Evolutionary conservation across 2,797 vertebrate species (phyloP), one percentile per base, ranked within the genome.

Genomic region (Hafferia zeledoni): DNA sequence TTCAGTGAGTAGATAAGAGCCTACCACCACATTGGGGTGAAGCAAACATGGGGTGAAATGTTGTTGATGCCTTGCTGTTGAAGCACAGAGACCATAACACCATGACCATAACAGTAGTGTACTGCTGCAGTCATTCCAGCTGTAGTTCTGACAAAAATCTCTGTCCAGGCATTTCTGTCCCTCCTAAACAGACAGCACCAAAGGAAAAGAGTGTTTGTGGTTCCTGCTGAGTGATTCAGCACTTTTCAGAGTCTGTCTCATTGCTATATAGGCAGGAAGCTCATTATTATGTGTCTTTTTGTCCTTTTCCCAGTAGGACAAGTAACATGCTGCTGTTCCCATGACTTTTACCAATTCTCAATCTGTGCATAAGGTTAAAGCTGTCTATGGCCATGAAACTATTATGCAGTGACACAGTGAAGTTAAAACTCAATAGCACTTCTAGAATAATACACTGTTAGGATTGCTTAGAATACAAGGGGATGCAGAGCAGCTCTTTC

Each of bases 21-120:
- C 8, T 76, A 14, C 37, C 64, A 70, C 22, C 30, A 4, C n/a
- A 24, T 13, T 49, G 60, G 56, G 49, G 27, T 39, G 52, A 86
- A 60, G n/a, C 17, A 74, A 55, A 28, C 14, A 2, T 17, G 5
- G 5, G 5, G 2, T 13, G 37, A 57, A 30, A 56, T 19, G 39
- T 24, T 82, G 33, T 4, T 47, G 17, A 6, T 30, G 10, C 18
- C 6, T 37, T 35, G 28, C 17, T 88, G 24, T 56, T 61, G 31
- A 57, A 55, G 27, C 24, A 49, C 30, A 24, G 59, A 50, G 20
- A 52, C 13, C 1, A 0, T 28, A 69, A 55, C 47, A n/a, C 47
- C 0, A 0, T 30, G 17, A 43, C 49, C 1, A 0, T 6, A 56
- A 39, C 18, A 18, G 12, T 0, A 28, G 16, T 1, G 35, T n/a